Percentiles rank a stretch among this genome's conserved stretches.
Evolutionary conservation across 2,888 invertebrate species (phyloP).

Genomic region (Neria commutata): DNA sequence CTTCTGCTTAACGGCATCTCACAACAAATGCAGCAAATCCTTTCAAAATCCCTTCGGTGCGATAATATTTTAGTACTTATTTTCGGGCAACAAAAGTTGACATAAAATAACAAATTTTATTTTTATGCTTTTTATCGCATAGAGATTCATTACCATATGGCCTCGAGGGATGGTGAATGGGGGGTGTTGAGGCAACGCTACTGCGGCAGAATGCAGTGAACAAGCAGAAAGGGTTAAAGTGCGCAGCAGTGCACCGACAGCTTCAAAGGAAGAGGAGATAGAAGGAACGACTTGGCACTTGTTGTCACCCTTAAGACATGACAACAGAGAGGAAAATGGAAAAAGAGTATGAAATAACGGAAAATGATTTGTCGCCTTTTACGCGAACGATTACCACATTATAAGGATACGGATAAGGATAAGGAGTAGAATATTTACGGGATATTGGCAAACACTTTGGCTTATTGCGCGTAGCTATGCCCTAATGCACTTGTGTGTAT

Average conservation of each 20-base stretch:
- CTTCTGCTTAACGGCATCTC: neutral
- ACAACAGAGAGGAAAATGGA: neutral
- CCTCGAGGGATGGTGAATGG: conserved; percentile 24
- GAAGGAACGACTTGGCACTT: conserved; percentile 18
- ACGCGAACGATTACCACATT: conserved; percentile 59
- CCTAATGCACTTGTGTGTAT: neutral
- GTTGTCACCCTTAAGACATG: conserved; percentile 43
- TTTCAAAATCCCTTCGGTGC: conserved; percentile 40
- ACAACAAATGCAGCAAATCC: neutral
- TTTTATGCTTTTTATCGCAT: conserved; percentile 46
- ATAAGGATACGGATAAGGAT: conserved; percentile 52
- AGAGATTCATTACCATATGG: conserved; percentile 48
- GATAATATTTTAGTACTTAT: conserved; percentile 51
- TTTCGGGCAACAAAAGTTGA: conserved; percentile 50
- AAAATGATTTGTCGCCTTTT: conserved; percentile 61
- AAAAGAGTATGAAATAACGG: conserved; percentile 29
- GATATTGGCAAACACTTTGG: conserved; percentile 52
- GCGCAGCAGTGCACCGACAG: neutral
- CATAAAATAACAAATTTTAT: conserved; percentile 56
- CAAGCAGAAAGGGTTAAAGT: neutral
- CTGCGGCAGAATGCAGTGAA: too few species aligned
- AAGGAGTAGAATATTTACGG: too few species aligned
- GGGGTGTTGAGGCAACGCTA: neutral
- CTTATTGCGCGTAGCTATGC: conserved; percentile 40
- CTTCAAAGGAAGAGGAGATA: neutral